phyloP scores from a whole-genome alignment of 2,113 vertebrate genomes.

The Gnathonemus echidnorhynchus region DNA sequence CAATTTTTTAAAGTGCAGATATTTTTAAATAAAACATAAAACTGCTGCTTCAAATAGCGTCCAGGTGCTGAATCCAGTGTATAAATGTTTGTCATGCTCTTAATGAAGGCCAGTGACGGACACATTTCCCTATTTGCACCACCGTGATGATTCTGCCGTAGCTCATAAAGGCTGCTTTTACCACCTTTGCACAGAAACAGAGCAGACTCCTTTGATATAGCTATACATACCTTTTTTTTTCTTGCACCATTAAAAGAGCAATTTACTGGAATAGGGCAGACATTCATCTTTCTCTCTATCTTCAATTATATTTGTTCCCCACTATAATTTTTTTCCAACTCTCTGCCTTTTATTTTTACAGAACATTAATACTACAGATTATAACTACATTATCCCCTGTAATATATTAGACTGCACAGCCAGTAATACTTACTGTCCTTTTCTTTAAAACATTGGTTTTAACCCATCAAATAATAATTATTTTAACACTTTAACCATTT shows the following conservation, averaged over 20 bases:
- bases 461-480: not conserved
- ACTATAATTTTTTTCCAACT: not conserved
- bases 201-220: not conserved
- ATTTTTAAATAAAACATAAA: not conserved
- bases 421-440: not conserved
- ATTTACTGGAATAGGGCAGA: not conserved
- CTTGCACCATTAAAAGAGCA: not conserved
- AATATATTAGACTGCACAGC: not conserved
- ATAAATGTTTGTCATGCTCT: not conserved
- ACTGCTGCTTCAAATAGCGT: not conserved
- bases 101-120: not conserved
- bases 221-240: not conserved
- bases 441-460: slow-evolving; percentile 1
- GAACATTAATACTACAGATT: not conserved
- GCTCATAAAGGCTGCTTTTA: not conserved
- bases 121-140: not conserved
- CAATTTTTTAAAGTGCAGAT: not conserved
- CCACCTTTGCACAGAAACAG: not conserved
- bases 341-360: not conserved
- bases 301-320: not conserved
- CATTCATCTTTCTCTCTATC: not conserved
- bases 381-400: not conserved
- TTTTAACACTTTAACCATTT: not conserved
- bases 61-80: not conserved
- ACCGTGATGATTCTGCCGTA: not conserved